A percentile compares a stretch with the other conserved stretches of the same genome.
Evolutionary conservation across 2,888 invertebrate species (phyloP).

Genomic region (Biston betularia): DNA sequence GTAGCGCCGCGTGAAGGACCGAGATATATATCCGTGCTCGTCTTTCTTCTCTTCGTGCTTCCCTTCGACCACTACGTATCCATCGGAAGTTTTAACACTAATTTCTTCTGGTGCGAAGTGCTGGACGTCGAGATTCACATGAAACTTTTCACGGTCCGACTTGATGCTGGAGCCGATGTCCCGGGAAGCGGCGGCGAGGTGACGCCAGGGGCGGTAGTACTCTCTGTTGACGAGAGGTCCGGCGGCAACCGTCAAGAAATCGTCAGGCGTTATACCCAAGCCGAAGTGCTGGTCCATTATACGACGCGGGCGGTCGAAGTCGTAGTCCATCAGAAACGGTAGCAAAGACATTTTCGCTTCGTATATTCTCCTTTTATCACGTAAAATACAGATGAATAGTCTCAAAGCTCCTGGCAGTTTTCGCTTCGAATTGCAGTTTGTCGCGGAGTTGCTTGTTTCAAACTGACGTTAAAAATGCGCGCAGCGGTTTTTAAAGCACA

Average conservation of each 20-base stretch:
- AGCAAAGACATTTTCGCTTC: slow-evolving; percentile 77
- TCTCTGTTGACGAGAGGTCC: slow-evolving; percentile 62
- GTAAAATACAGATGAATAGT: not conserved
- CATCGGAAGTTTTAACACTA: slow-evolving; percentile 90
- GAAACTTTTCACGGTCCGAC: slow-evolving; percentile 77
- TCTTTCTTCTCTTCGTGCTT: slow-evolving; percentile 93
- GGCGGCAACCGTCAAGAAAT: slow-evolving; percentile 65
- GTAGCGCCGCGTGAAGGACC: slow-evolving; percentile 92
- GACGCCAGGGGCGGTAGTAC: slow-evolving; percentile 78
- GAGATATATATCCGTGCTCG: slow-evolving; percentile 90
- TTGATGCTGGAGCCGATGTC: slow-evolving; percentile 85
- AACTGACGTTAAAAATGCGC: slow-evolving; percentile 58
- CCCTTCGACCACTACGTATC: slow-evolving; percentile 90
- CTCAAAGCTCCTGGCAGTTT: slow-evolving; percentile 21
- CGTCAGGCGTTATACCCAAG: slow-evolving; percentile 79
- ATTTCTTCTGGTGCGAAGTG: slow-evolving; percentile 92
- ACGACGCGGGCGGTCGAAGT: slow-evolving; percentile 75
- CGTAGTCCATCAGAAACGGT: slow-evolving; percentile 75
- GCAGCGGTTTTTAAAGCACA: slow-evolving; percentile 58
- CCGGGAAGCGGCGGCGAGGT: slow-evolving; percentile 75
- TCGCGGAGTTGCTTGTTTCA: slow-evolving; percentile 42
- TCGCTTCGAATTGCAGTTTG: slow-evolving; percentile 23
- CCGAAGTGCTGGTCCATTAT: slow-evolving; percentile 85
- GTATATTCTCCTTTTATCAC: slow-evolving; percentile 4
- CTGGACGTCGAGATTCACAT: slow-evolving; percentile 90